Percentiles rank a stretch among this genome's conserved stretches.
Conservation (phyloP, 2,888 invertebrate species). For the Allygus modestus region DNA sequence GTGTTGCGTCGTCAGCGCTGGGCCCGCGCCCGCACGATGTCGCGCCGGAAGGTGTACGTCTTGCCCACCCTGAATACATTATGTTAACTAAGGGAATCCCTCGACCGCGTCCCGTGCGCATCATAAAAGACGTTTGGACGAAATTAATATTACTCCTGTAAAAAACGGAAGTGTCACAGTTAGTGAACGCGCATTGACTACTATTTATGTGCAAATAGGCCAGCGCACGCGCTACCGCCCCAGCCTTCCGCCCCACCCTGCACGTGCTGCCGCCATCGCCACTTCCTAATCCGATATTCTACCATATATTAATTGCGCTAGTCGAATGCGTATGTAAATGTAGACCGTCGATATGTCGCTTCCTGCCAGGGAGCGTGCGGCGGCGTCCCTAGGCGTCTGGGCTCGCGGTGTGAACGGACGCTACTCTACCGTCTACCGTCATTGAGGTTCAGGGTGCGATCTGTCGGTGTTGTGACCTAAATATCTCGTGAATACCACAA, state of each 20-base stretch:
- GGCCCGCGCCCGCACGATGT: neutral
- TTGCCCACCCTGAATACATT: constrained; percentile 60
- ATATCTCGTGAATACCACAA: no score
- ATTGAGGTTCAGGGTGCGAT: no score
- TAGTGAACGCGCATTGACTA: constrained; percentile 54
- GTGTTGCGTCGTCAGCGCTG: no score
- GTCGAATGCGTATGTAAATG: constrained; percentile 20
- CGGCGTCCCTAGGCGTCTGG: no score
- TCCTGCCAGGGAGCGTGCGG: neutral
- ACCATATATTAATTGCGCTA: constrained; percentile 40
- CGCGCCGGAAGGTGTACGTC: constrained; percentile 49
- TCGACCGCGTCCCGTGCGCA: constrained; percentile 55
- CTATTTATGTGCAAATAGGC: constrained; percentile 61
- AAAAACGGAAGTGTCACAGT: constrained; percentile 64
- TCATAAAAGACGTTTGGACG: constrained; percentile 53
- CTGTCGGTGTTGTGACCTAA: no score
- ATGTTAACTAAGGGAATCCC: constrained; percentile 50
- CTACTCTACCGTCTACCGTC: no score
- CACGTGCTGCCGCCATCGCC: neutral
- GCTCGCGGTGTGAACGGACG: no score
- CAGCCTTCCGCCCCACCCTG: neutral
- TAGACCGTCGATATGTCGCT: constrained; percentile 16
- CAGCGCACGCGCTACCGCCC: constrained; percentile 49
- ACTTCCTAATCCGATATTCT: constrained; percentile 46
- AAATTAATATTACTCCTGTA: constrained; percentile 63